These are phyloP conservation scores for Lasaia peninsularis DNA, from an alignment of 1,140 invertebrate species.

Conservation along the genomic window DNA sequence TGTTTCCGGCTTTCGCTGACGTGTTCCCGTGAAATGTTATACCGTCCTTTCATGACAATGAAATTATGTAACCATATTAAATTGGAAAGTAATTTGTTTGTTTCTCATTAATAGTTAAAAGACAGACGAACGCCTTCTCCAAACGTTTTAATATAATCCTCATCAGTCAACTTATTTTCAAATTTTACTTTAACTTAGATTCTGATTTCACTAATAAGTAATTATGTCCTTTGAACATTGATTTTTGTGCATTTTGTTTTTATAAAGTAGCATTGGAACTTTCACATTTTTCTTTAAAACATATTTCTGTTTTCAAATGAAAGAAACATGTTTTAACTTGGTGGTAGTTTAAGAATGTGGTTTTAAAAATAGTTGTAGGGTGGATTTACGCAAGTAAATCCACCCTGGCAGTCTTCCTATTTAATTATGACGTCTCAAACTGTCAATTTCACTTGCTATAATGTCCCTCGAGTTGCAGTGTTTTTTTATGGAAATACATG, in stretches of 20 bases:
- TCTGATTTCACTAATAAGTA: background rate
- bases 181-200: slow-evolving; percentile 8
- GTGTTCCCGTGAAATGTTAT: no score
- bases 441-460: no score
- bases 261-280: slow-evolving; percentile 4
- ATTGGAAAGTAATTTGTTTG: slow-evolving; percentile 12
- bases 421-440: no score
- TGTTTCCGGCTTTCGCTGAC: no score
- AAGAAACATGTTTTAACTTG: slow-evolving; percentile 41
- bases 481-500: no score
- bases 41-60: slow-evolving; percentile 54
- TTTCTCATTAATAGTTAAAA: background rate
- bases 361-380: no score
- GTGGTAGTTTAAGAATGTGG: no score
- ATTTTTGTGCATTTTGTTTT: background rate
- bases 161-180: slow-evolving; percentile 8
- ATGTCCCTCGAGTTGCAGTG: no score
- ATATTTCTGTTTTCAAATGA: slow-evolving; percentile 43
- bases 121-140: background rate
- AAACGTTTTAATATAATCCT: background rate
- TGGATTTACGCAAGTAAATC: no score
- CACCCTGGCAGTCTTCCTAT: no score
- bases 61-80: slow-evolving; percentile 20
- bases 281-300: slow-evolving; percentile 58
- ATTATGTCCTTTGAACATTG: background rate